Evolutionary conservation across 2,888 invertebrate genomes (phyloP), one percentile per base, ranked within the genome.

Genomic region (Syrphus vitripennis): DNA sequence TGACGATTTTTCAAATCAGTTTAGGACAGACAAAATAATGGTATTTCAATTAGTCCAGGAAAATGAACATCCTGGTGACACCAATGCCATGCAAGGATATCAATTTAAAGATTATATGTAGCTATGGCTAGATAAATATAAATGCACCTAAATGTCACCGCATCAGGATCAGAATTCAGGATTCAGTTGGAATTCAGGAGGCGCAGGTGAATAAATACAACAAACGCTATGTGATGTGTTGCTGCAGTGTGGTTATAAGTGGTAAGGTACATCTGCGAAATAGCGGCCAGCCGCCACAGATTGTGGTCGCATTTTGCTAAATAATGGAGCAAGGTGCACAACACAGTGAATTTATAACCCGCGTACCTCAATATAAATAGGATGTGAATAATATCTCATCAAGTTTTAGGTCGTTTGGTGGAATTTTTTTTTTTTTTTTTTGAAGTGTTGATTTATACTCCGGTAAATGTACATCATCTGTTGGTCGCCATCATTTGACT

Each of bases 341-440:
- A 14, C 42, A 29, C 42, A 65, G 19, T 55, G 48, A 70, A 70
- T 70, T 53, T 55, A 70, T 55, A 53, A 53, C 53, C 50, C 67
- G n/a, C n/a, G 42, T n/a, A 65, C 63, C 16, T 65, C 29, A 53
- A 65, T 34, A 16, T 50, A n/a, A n/a, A 65, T 21, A 50, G 24
- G 67, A 45, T 42, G 76, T 80, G 76, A 76, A 80, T 84, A 80
- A 84, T 80, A 71, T n/a, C 81, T 86, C 76, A 63, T 86, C 81
- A 81, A 37, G 67, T 34, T 61, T 72, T 67, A 45, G 74, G 37
- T 74, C 19, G 76, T 42, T 65, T 29, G 26, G 12, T 29, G 12
- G 0, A 4, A 5, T 16, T 14, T 29, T 65, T 42, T 26, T 61
- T 61, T 40, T 9, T 24, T 6, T 29, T 57, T 31, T 59, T 59